These are phyloP conservation scores for Drosophila hydei DNA, from an alignment of 1,140 invertebrate species.

Conservation along the genomic window DNA sequence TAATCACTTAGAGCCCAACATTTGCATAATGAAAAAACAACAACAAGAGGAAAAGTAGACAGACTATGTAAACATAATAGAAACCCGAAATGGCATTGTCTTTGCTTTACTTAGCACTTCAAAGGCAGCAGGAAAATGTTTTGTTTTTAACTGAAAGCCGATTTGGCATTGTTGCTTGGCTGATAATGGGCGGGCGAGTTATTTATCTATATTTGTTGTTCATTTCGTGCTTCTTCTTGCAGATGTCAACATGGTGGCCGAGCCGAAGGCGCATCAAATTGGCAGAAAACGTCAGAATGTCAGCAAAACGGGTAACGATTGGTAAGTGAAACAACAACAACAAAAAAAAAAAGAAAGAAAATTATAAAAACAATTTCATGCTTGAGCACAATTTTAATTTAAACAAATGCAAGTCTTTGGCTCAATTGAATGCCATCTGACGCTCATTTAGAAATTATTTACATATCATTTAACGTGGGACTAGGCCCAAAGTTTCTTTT, in stretches of 20 bases:
- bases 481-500: slow-evolving; percentile 11
- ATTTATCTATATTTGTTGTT: slow-evolving; percentile 20
- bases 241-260: slow-evolving; percentile 90
- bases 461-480: slow-evolving; percentile 77
- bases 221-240: slow-evolving; percentile 41
- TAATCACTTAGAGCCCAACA: slow-evolving; percentile 61
- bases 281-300: slow-evolving; percentile 91
- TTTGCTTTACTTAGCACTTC: slow-evolving; percentile 42
- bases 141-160: slow-evolving; percentile 45
- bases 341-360: neutral
- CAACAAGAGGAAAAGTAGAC: slow-evolving; percentile 15
- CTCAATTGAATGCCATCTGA: slow-evolving; percentile 75
- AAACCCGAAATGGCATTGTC: slow-evolving; percentile 43
- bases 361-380: slow-evolving; percentile 41
- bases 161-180: slow-evolving; percentile 27
- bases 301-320: slow-evolving; percentile 91
- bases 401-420: slow-evolving; percentile 62
- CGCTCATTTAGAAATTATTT: slow-evolving; percentile 68
- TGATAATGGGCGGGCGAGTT: slow-evolving; percentile 10
- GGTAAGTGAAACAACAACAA: slow-evolving; percentile 86
- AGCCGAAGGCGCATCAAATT: slow-evolving; percentile 92
- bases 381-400: slow-evolving; percentile 63
- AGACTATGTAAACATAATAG: slow-evolving; percentile 28
- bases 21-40: slow-evolving; percentile 73
- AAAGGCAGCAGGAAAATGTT: slow-evolving; percentile 45